A percentile compares a stretch with the other conserved stretches of the same genome.
phyloP scores from a whole-genome alignment of 2,797 vertebrate genomes.

The Alouatta caraya region DNA sequence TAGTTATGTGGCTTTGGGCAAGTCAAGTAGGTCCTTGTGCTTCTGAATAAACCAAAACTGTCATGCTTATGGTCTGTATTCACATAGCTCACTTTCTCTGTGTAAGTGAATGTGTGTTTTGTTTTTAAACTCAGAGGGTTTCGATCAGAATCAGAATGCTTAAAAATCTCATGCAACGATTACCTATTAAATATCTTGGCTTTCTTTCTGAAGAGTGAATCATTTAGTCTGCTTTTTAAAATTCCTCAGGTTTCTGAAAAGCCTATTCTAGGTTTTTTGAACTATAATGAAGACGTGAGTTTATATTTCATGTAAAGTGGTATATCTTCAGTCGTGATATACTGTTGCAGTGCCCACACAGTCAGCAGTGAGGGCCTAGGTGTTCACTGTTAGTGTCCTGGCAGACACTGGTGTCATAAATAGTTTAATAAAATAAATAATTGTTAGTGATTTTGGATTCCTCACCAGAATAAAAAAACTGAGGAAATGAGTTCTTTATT shows the following conservation, averaged over 20 bases:
- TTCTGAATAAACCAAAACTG: neutral
- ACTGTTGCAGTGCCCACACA: neutral
- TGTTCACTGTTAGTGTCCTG: neutral
- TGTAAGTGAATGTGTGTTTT: neutral
- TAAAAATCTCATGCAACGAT: neutral
- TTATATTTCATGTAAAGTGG: neutral
- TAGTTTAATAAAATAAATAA: constrained; percentile 4
- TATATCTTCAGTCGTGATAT: neutral
- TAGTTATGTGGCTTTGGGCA: neutral
- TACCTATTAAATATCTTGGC: neutral
- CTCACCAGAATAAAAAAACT: neutral
- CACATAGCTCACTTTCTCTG: neutral
- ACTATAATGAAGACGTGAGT: neutral
- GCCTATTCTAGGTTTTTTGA: neutral
- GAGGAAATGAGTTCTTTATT: neutral
- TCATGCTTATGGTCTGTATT: neutral
- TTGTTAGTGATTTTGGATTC: neutral
- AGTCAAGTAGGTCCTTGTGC: neutral
- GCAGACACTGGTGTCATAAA: neutral
- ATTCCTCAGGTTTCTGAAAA: neutral
- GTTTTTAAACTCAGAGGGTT: neutral
- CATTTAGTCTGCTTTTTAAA: neutral
- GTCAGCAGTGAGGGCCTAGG: neutral
- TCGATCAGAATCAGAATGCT: neutral
- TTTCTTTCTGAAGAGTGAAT: constrained; percentile 1